These are phyloP conservation scores for Drosophila navojoa DNA, from an alignment of 1,140 invertebrate genomes.

Conservation along the genomic window DNA sequence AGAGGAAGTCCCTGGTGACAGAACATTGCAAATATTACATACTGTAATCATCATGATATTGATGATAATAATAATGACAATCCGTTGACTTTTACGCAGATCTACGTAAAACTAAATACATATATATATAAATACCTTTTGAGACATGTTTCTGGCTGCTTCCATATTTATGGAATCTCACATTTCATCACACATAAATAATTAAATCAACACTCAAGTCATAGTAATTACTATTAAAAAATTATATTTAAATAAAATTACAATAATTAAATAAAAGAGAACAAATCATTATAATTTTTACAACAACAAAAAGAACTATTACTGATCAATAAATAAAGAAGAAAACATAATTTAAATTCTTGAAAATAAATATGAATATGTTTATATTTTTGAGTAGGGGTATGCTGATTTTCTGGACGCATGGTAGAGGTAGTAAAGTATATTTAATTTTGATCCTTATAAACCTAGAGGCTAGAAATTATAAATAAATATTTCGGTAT, in stretches of 20 bases:
- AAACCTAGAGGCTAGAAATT: too few relatives aligned
- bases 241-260: constrained; percentile 67
- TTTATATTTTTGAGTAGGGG: background rate
- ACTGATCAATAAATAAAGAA: constrained; percentile 34
- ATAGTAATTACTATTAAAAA: constrained; percentile 80
- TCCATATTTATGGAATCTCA: constrained; percentile 14
- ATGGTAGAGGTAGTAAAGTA: too few relatives aligned
- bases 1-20: constrained; percentile 31
- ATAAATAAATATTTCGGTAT: too few relatives aligned
- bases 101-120: too few relatives aligned
- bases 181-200: constrained; percentile 48
- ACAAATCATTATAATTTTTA: constrained; percentile 65
- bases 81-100: constrained; percentile 37
- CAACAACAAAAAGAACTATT: constrained; percentile 48
- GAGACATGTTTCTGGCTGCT: constrained; percentile 23
- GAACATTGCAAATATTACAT: constrained; percentile 45
- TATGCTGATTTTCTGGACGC: too few relatives aligned
- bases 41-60: constrained; percentile 12
- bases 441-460: too few relatives aligned
- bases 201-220: constrained; percentile 68
- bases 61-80: constrained; percentile 37
- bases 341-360: constrained; percentile 46
- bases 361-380: constrained; percentile 34
- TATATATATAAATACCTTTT: background rate
- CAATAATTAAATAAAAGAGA: constrained; percentile 59